Conservation (phyloP, 2,888 invertebrate species). For the Microchrysa polita region DNA sequence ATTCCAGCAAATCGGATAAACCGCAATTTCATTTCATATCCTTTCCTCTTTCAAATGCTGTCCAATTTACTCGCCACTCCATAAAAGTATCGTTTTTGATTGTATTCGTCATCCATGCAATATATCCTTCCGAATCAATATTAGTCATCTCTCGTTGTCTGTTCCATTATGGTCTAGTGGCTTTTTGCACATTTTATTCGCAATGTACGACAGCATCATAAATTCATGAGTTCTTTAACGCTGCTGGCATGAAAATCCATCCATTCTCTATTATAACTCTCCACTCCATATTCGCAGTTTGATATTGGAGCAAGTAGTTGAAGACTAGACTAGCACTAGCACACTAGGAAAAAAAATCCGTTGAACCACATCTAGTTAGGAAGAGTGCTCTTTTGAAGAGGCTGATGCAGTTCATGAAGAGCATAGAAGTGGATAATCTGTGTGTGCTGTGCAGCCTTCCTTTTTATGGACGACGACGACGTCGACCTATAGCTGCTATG, state of each 20-base stretch:
- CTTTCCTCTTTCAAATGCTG: too few relatives aligned
- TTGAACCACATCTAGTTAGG: constrained; percentile 1
- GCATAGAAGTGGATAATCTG: constrained; percentile 9
- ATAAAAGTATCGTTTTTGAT: too few relatives aligned
- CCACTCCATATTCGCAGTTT: constrained; percentile 2
- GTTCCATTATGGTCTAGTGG: constrained; percentile 1
- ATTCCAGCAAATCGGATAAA: too few relatives aligned
- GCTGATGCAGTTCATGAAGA: constrained; percentile 5
- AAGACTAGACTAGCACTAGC: too few relatives aligned
- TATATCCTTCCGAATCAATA: not conserved
- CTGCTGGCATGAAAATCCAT: not conserved
- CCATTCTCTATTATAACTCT: not conserved
- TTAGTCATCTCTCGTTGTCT: not conserved
- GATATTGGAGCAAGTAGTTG: not conserved
- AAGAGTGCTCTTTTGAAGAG: not conserved
- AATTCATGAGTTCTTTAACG: constrained; percentile 16
- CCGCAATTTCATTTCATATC: too few relatives aligned
- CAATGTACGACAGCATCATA: constrained; percentile 28
- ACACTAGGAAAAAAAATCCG: too few relatives aligned
- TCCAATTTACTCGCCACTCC: too few relatives aligned
- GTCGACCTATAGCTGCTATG: not conserved
- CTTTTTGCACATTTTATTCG: constrained; percentile 17
- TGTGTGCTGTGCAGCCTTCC: not conserved
- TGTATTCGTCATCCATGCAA: too few relatives aligned
- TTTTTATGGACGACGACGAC: not conserved